Base-by-base conservation (phyloP, 2,113 vertebrate genomes). In the Falcunculus frontatus region DNA sequence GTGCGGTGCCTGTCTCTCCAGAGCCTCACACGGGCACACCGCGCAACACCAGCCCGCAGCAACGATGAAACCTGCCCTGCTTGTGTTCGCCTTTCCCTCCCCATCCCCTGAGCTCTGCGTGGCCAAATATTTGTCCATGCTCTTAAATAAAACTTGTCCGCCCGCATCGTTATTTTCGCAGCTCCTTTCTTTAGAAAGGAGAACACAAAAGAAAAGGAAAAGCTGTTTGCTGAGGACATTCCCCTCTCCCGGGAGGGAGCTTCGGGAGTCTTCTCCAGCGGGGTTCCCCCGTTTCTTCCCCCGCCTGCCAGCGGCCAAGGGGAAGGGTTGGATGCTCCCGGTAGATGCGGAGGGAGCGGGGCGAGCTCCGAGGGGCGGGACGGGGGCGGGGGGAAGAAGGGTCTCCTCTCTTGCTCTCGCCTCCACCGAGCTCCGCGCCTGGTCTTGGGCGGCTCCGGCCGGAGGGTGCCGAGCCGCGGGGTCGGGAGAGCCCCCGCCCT, bases 21-120 rank as follows among this genome's bases (percentile, higher is more conserved):
- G 47, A 52, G 59, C 7, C 50, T 19, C 1, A 9, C 57, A 4
- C 1, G 68, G 55, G 17, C 37, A 10, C 49, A 0, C 22, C 1
- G 42, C 3, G 42, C 3, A 4, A 2, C 19, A 0, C n/a, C 30
- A 9, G 18, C 44, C 73, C 7, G 25, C 22, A 1, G 32, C 14
- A 53, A 5, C 20, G 6, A 27, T 3, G 42, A 13, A 85, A 63
- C 23, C 11, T 8, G 25, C 41, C 44, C n/a, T 16, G 35, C 1
- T 11, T 2, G 10, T 29, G 41, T 53, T 65, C 52, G 7, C 52
- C 60, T 70, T 86, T 47, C 47, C 67, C 62, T 67, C 46, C 32
- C 21, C 47, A 37, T 33, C 16, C 56, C 42, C 75, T 7, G 18
- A 80, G 20, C 33, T 33, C 69, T 3, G 1, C 16, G 3, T 2